Evolutionary conservation across 2,113 vertebrate species (phyloP).

Genomic region (Forbesichthys agassizii): DNA sequence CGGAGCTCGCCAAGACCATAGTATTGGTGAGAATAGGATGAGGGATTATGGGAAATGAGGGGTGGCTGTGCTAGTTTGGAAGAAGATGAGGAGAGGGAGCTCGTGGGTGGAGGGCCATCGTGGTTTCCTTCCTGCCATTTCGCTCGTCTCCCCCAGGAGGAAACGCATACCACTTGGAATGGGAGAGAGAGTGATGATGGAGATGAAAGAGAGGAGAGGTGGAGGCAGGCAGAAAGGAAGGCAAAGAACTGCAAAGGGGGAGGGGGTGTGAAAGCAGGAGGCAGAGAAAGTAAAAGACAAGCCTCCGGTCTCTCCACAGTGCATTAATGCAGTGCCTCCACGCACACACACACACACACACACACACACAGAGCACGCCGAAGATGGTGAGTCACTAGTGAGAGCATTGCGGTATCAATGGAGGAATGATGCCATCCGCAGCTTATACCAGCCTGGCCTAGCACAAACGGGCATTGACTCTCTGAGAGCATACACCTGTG

Average conservation of each 20-base stretch:
- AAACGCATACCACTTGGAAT: background rate
- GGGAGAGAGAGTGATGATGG: constrained; percentile 24
- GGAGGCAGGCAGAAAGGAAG: constrained; percentile 10
- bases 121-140: background rate
- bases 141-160: constrained; percentile 12
- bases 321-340: background rate
- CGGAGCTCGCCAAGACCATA: too few relatives aligned
- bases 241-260: background rate
- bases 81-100: constrained; percentile 21
- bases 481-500: background rate
- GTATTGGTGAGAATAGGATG: constrained; percentile 24
- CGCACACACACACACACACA: background rate
- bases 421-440: background rate
- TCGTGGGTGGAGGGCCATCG: background rate
- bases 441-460: background rate
- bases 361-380: background rate
- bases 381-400: too few relatives aligned
- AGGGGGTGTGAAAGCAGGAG: background rate
- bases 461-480: background rate
- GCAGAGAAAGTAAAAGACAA: constrained; percentile 5
- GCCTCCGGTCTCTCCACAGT: constrained; percentile 25
- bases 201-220: constrained; percentile 18
- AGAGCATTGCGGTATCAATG: background rate
- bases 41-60: background rate
- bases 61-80: constrained; percentile 8